Evolutionary conservation across 2,888 invertebrate genomes (phyloP), one percentile per base, ranked within the genome.

Genomic region (Chymomyza fuscimana): DNA sequence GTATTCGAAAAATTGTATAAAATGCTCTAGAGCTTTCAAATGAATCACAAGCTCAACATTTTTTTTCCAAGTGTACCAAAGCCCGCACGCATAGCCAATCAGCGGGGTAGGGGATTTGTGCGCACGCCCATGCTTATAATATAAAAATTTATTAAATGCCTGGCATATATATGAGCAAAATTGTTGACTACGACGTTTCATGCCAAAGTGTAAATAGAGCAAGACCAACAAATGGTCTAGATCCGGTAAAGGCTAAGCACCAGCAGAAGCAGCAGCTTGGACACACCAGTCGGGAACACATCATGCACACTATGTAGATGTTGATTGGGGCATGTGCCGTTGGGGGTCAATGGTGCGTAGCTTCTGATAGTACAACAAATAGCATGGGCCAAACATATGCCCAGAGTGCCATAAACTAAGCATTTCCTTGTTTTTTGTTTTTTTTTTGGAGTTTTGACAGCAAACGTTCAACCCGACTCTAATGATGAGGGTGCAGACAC

Each of bases 321-420:
- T 72, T 75, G 87, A 83, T 80, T 87, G 78, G 74, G 68, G 74
- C 74, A 54, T 54, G 19, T 54, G 54, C 54, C 54, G 54, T 54
- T 54, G 61, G 68, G 67, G 85, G 65, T 73, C 87, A 87, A 82
- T 85, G 83, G 77, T 85, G 83, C 80, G 83, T 83, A 76, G 63
- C 70, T 77, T 74, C 12, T 77, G 83, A 87, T 85, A 83, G 75
- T 36, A 72, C 54, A 73, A 62, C 62, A 16, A 62, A 59, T 10
- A 63, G 12, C 9, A 51, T 51, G 51, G 51, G 51, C 15, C 3
- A 6, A 16, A 16, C 54, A 54, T 54, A 22, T 36, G 36, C 12
- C 10, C 40, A 12, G 40, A 46, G 40, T 2, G 40, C 40, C 12
- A 46, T 46, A 46, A 46, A 46, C 40, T 46, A 46, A 46, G 4